phyloP scores from a whole-genome alignment of 1,140 invertebrate genomes.

The Sitophilus oryzae region DNA sequence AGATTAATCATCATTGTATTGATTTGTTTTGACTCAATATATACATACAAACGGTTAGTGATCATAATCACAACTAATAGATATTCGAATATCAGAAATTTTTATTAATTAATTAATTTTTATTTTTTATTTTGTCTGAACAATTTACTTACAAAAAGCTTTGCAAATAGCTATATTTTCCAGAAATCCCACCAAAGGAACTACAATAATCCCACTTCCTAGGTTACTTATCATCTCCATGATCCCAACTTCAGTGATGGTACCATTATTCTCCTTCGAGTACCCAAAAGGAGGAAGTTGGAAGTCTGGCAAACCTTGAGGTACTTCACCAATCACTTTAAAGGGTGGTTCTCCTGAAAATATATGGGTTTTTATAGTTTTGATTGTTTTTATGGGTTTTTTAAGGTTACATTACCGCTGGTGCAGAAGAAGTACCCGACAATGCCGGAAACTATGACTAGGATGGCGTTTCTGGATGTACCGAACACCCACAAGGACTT shows the following conservation, averaged over 20 bases:
- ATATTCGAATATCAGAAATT: no score
- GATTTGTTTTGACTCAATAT: no score
- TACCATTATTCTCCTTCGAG: slow-evolving; percentile 48
- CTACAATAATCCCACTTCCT: slow-evolving; percentile 69
- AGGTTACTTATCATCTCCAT: slow-evolving; percentile 65
- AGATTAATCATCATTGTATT: no score
- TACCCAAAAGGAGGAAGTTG: slow-evolving; percentile 60
- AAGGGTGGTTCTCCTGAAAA: slow-evolving; percentile 48
- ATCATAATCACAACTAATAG: no score
- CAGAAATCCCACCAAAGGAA: slow-evolving; percentile 73
- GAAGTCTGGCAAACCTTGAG: slow-evolving; percentile 61
- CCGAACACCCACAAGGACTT: slow-evolving; percentile 60
- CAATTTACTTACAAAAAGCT: slow-evolving; percentile 58
- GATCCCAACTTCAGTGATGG: slow-evolving; percentile 53
- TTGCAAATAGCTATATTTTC: slow-evolving; percentile 82
- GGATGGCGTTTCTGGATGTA: slow-evolving; percentile 70
- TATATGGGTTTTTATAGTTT: neutral
- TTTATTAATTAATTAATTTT: no score
- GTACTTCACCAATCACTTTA: slow-evolving; percentile 60
- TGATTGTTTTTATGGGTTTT: neutral
- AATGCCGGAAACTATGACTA: slow-evolving; percentile 66
- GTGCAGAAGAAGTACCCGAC: slow-evolving; percentile 46
- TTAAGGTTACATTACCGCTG: slow-evolving; percentile 24
- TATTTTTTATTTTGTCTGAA: no score
- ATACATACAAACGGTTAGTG: no score